Percentiles rank a stretch among this genome's conserved stretches.
Evolutionary conservation across 1,140 invertebrate genomes (phyloP).

Genomic region (Rhagoletis zephyria): DNA sequence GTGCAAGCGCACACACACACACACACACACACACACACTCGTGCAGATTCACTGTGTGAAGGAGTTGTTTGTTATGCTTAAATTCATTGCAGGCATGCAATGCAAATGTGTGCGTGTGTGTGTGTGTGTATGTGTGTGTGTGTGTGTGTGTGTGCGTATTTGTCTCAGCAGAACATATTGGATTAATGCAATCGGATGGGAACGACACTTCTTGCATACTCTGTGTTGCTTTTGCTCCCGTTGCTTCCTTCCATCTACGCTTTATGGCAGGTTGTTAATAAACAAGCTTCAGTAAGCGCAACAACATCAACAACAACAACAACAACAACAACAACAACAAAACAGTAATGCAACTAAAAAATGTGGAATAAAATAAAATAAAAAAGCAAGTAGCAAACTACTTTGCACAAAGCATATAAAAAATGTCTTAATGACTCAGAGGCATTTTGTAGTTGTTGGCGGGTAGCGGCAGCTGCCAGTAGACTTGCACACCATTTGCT

Average conservation of each 20-base stretch:
- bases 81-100: background rate
- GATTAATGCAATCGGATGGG: slow-evolving; percentile 45
- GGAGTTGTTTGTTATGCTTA: background rate
- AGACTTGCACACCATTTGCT: background rate
- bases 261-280: slow-evolving; percentile 21
- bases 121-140: background rate
- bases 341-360: background rate
- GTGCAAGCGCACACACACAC: background rate
- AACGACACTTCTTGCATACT: slow-evolving; percentile 53
- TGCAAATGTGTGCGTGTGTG: background rate
- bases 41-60: no score
- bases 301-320: background rate
- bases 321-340: background rate
- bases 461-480: background rate
- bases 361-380: background rate
- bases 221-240: background rate
- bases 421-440: slow-evolving; percentile 22
- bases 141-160: background rate
- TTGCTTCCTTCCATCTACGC: slow-evolving; percentile 23
- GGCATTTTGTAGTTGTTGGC: background rate
- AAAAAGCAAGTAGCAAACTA: background rate
- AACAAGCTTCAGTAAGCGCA: background rate
- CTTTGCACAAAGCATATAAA: background rate
- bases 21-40: background rate
- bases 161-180: slow-evolving; percentile 5